Evolutionary conservation across 2,797 vertebrate genomes (phyloP).

Genomic region (Yasuhikotakia modesta): DNA sequence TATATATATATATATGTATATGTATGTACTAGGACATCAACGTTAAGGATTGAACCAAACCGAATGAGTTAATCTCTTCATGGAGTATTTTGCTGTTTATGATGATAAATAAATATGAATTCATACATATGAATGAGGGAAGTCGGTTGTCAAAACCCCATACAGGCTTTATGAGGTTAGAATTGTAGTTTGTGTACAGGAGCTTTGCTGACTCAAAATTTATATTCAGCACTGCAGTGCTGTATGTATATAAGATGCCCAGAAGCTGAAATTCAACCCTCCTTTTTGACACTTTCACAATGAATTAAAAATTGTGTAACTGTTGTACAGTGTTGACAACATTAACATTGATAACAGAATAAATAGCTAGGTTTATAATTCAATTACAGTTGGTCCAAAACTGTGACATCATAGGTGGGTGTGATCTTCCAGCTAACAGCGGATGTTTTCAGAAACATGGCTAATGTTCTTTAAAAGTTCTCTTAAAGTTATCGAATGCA

Average conservation of each 20-base stretch:
- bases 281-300: conserved; percentile 8
- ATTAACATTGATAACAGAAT: not conserved
- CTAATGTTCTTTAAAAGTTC: too few species aligned
- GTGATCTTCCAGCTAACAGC: not conserved
- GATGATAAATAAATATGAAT: not conserved
- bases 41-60: not conserved
- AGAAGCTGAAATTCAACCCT: not conserved
- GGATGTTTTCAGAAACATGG: too few species aligned
- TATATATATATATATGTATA: not conserved
- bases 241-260: not conserved
- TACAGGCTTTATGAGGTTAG: conserved; percentile 1
- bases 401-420: not conserved
- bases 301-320: not conserved
- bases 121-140: not conserved
- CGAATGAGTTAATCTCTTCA: not conserved
- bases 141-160: conserved; percentile 2
- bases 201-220: not conserved
- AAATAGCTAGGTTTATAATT: not conserved
- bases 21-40: not conserved
- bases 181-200: not conserved
- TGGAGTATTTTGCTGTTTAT: not conserved
- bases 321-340: not conserved
- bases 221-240: not conserved
- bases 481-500: too few species aligned
- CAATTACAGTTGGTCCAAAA: not conserved